Conservation (phyloP, 2,797 vertebrate species). For the Sylvia borin region DNA sequence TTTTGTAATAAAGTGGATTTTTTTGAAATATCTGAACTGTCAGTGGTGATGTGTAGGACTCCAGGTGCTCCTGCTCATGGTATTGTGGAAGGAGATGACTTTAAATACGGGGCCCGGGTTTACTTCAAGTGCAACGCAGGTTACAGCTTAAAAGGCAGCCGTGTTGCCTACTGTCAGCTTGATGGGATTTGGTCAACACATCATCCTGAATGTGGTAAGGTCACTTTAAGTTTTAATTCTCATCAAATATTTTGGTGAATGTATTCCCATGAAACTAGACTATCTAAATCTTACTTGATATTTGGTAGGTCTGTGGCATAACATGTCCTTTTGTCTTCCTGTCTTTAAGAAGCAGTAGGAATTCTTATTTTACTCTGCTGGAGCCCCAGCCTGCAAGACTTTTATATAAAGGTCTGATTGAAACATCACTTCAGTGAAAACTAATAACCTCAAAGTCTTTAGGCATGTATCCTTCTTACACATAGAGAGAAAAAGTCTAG, state of each 20-base stretch:
- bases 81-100: conserved; percentile 82
- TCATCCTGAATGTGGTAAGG: conserved; percentile 86
- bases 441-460: not conserved
- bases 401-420: not conserved
- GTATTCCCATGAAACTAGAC: not conserved
- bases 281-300: not conserved
- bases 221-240: conserved; percentile 55
- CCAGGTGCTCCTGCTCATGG: conserved; percentile 85
- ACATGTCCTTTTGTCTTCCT: not conserved
- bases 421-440: not conserved
- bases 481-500: not conserved
- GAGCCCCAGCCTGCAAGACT: not conserved
- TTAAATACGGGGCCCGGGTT: conserved; percentile 84
- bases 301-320: not conserved
- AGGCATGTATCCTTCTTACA: not conserved
- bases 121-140: conserved; percentile 85
- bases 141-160: conserved; percentile 81
- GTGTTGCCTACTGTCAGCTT: conserved; percentile 80
- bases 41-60: conserved; percentile 89
- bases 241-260: not conserved
- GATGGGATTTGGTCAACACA: conserved; percentile 80
- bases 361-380: not conserved
- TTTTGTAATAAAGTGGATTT: conserved; percentile 77
- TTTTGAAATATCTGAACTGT: conserved; percentile 77
- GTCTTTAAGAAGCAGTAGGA: not conserved